phyloP scores from a whole-genome alignment of 1,140 invertebrate genomes.

The Subanguina moxae region DNA sequence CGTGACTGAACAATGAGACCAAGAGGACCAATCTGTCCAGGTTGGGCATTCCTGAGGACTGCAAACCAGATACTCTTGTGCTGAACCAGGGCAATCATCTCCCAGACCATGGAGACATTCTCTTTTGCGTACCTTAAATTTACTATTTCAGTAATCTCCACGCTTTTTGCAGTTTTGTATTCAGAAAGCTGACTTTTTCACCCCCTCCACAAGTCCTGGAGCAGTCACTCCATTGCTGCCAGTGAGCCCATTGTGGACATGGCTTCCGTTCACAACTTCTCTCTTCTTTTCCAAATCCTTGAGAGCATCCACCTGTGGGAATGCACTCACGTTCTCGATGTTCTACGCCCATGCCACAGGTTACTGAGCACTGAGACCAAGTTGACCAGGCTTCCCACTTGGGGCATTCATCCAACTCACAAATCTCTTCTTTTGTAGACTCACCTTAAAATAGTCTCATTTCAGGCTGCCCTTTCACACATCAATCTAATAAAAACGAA shows the following conservation, averaged over 20 bases:
- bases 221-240: slow-evolving; percentile 21
- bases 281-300: slow-evolving; percentile 17
- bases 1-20: slow-evolving; percentile 8
- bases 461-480: too few relatives aligned
- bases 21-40: slow-evolving; percentile 22
- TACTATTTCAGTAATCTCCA: too few relatives aligned
- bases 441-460: slow-evolving; percentile 19
- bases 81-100: slow-evolving; percentile 26
- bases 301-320: slow-evolving; percentile 6
- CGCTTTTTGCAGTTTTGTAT: too few relatives aligned
- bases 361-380: slow-evolving; percentile 66
- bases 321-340: slow-evolving; percentile 65
- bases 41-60: slow-evolving; percentile 29
- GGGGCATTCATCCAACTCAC: slow-evolving; percentile 30
- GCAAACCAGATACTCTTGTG: slow-evolving; percentile 27
- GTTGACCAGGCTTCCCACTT: slow-evolving; percentile 66
- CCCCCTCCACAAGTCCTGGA: slow-evolving; percentile 28
- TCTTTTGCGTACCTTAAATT: slow-evolving; percentile 19
- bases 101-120: slow-evolving; percentile 31
- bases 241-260: slow-evolving; percentile 32
- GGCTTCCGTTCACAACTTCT: slow-evolving; percentile 17
- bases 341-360: slow-evolving; percentile 70
- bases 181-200: slow-evolving; percentile 25
- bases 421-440: slow-evolving; percentile 32
- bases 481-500: too few relatives aligned